These are phyloP conservation scores for Python bivittatus DNA, from an alignment of 2,113 vertebrate genomes.

Conservation along the genomic window DNA sequence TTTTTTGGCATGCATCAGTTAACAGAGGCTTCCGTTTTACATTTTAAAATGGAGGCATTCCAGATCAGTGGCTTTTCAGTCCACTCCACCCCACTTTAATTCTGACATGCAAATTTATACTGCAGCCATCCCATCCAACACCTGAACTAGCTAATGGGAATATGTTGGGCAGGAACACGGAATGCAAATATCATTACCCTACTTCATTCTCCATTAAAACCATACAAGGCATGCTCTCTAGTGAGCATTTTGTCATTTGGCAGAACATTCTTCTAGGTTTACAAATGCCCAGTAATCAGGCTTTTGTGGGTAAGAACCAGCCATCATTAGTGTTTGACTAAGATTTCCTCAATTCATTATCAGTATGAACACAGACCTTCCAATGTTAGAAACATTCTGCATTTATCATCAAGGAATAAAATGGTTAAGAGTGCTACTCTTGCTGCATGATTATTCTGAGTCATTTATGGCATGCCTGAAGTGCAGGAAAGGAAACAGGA, in stretches of 20 bases:
- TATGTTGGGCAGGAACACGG: slow-evolving; percentile 4
- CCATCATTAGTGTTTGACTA: slow-evolving; percentile 52
- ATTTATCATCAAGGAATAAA: slow-evolving; percentile 54
- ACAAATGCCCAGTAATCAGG: slow-evolving; percentile 41
- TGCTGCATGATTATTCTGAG: slow-evolving; percentile 32
- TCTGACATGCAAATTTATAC: not conserved
- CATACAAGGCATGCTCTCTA: not conserved
- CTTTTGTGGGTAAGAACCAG: slow-evolving; percentile 50
- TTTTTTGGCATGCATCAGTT: not conserved
- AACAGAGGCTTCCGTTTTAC: not conserved
- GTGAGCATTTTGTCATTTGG: slow-evolving; percentile 22
- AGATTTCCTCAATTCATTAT: slow-evolving; percentile 40
- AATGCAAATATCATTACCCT: not conserved
- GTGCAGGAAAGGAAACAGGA: slow-evolving; percentile 27
- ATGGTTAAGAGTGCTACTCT: slow-evolving; percentile 38
- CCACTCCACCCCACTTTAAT: not conserved
- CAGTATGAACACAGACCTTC: slow-evolving; percentile 26
- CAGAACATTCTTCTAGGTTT: slow-evolving; percentile 38
- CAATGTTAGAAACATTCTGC: slow-evolving; percentile 9
- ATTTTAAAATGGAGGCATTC: no score
- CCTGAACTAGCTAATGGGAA: not conserved
- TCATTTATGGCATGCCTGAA: slow-evolving; percentile 45
- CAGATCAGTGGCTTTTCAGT: not conserved
- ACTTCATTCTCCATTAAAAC: not conserved
- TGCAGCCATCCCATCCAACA: not conserved